Evolutionary conservation across 2,888 invertebrate species (phyloP).

Genomic region (Lithophane semibrunnea): DNA sequence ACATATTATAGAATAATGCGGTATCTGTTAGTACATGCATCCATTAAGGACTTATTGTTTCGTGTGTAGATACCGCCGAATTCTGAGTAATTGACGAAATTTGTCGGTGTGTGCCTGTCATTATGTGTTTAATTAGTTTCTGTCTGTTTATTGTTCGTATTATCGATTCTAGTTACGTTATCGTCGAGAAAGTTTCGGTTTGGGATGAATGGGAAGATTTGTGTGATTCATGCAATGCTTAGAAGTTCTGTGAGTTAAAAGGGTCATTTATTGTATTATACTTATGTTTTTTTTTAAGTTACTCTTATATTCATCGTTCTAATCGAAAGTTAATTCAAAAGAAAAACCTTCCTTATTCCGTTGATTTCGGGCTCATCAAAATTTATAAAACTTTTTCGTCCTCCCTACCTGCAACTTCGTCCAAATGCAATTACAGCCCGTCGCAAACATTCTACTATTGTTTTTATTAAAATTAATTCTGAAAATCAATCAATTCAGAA

Average conservation of each 20-base stretch:
- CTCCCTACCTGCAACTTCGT: slow-evolving; percentile 62
- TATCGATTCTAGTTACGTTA: slow-evolving; percentile 72
- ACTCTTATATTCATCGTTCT: neutral
- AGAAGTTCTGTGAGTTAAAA: slow-evolving; percentile 35
- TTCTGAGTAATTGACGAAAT: slow-evolving; percentile 88
- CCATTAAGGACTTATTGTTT: slow-evolving; percentile 86
- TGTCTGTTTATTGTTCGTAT: slow-evolving; percentile 74
- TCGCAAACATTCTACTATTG: slow-evolving; percentile 85
- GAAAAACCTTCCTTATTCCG: slow-evolving; percentile 20
- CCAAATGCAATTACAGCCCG: slow-evolving; percentile 82
- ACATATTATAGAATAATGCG: slow-evolving; percentile 88
- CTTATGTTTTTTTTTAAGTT: neutral
- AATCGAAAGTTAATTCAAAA: slow-evolving; percentile 11
- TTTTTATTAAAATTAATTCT: slow-evolving; percentile 90
- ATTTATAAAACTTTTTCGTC: slow-evolving; percentile 54
- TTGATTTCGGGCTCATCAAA: slow-evolving; percentile 50
- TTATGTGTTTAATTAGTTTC: slow-evolving; percentile 80
- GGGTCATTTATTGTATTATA: slow-evolving; percentile 19
- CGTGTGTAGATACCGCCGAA: slow-evolving; percentile 72
- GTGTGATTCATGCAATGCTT: slow-evolving; percentile 53
- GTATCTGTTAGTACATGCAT: slow-evolving; percentile 84
- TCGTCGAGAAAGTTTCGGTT: slow-evolving; percentile 60
- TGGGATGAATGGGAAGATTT: slow-evolving; percentile 53
- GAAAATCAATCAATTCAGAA: slow-evolving; percentile 88
- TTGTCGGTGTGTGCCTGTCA: slow-evolving; percentile 72